phyloP scores from a whole-genome alignment of 2,113 vertebrate species.

The Bubo bubo region DNA sequence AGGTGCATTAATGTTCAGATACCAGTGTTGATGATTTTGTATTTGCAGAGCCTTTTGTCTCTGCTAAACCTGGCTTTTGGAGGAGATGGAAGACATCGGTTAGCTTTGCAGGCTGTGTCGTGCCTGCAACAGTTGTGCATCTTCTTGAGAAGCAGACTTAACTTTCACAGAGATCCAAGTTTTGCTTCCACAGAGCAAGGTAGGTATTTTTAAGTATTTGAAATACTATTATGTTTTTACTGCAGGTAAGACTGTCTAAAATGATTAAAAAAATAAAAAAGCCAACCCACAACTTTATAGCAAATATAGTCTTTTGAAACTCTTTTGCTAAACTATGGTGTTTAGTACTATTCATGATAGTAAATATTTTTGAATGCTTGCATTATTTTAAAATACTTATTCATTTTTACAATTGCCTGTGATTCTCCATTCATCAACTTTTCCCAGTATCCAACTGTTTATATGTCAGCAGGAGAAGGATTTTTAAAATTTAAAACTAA shows the following conservation, averaged over 20 bases:
- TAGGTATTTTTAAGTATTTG: constrained; percentile 34
- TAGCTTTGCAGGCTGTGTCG: constrained; percentile 82
- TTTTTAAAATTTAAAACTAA: not conserved
- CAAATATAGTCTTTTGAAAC: not conserved
- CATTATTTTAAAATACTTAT: not conserved
- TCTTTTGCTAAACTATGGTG: not conserved
- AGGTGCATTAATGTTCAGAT: not conserved
- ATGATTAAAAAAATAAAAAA: not conserved
- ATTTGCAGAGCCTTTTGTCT: constrained; percentile 85
- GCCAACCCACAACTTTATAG: not conserved
- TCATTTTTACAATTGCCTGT: not conserved
- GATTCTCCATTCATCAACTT: not conserved
- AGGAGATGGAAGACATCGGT: constrained; percentile 78
- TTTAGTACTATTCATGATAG: not conserved
- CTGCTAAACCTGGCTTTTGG: constrained; percentile 82
- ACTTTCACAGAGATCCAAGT: constrained; percentile 90
- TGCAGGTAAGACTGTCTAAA: not conserved
- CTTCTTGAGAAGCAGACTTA: constrained; percentile 85
- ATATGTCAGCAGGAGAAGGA: not conserved
- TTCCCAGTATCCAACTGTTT: not conserved
- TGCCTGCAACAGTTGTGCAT: constrained; percentile 89
- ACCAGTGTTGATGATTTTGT: not conserved
- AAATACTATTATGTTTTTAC: not conserved
- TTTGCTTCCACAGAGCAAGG: constrained; percentile 90
- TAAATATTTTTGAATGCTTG: not conserved